Evolutionary conservation across 2,888 invertebrate genomes (phyloP), one percentile per base, ranked within the genome.

Genomic region (Tenthredo scrophulariae): DNA sequence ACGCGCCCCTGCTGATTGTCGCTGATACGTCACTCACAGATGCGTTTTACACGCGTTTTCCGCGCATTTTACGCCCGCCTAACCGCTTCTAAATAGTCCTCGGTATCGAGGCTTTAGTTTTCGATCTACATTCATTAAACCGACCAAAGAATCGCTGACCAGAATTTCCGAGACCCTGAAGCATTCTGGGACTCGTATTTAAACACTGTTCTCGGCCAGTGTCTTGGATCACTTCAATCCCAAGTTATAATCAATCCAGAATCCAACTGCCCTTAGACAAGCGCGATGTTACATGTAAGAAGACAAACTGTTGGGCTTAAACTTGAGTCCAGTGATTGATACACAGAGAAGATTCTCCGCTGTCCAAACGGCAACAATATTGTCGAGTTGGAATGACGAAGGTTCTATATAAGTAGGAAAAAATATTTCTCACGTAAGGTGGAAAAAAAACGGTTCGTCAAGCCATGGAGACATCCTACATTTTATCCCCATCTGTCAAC

Each of bases 31-130:
- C 80, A 80, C 26, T 80, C 62, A 62, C 80, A 80, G 74, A 74
- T 74, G 33, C 80, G 74, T 74, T 87, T 79, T 77, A 62, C 77
- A 70, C 50, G 70, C 77, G 84, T 84, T 79, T 72, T 54, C 43
- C 37, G 9, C 22, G 22, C 58, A 79, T 54, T 79, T 79, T 46
- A 79, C 29, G 13, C 79, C 29, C 33, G 50, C 33, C 80, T 40
- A 13, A 80, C 40, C n/a, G 58, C 22, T 15, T 26, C 15, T 22
- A 80, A 62, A 62, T 80, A 80, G 13, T 80, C 62, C 58, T 40
- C 29, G 22, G 58, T 40, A 80, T 40, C 22, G 40, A 33, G 62
- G 10, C 18, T n/a, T 40, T 58, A 40, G 62, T 22, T 62, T 62
- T 6, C 22, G 10, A 37, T 50, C 50, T 43, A 43, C 37, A 13